These are phyloP conservation scores for Corythornis vintsioides DNA, from an alignment of 2,113 vertebrate genomes.

Conservation along the genomic window DNA sequence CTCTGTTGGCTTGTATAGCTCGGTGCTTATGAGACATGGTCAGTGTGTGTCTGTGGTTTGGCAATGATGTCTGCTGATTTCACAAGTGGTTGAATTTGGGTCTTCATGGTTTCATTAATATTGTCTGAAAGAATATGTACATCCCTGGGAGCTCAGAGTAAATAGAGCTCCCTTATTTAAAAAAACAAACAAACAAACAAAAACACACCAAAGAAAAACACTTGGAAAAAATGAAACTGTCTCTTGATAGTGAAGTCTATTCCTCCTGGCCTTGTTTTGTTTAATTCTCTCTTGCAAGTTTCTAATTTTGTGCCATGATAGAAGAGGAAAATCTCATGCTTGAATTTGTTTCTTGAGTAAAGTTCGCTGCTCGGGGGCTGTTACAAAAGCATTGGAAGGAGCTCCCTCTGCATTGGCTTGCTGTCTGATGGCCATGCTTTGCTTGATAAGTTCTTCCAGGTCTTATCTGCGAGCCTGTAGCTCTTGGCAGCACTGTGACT, in stretches of 20 bases:
- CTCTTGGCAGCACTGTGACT: neutral
- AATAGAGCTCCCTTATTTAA: neutral
- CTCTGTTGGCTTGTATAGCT: neutral
- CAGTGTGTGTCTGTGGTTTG: neutral
- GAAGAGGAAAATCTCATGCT: rapidly evolving
- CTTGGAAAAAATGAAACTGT: neutral
- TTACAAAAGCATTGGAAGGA: neutral
- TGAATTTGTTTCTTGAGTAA: neutral
- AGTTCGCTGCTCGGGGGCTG: neutral
- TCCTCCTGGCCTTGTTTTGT: neutral
- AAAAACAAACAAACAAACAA: neutral
- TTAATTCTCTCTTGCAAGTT: neutral
- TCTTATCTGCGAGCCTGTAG: rapidly evolving
- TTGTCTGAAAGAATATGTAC: rapidly evolving
- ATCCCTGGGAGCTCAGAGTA: neutral
- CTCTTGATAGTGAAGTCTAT: neutral
- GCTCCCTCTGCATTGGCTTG: neutral
- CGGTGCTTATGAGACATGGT: rapidly evolving
- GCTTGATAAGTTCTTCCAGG: neutral
- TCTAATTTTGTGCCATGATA: neutral
- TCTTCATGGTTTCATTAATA: neutral
- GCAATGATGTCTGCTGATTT: neutral
- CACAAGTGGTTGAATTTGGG: neutral
- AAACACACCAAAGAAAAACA: neutral
- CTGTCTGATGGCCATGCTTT: rapidly evolving